Evolutionary conservation across 2,888 invertebrate genomes (phyloP).

Genomic region (Drepanosiphum platanoidis): DNA sequence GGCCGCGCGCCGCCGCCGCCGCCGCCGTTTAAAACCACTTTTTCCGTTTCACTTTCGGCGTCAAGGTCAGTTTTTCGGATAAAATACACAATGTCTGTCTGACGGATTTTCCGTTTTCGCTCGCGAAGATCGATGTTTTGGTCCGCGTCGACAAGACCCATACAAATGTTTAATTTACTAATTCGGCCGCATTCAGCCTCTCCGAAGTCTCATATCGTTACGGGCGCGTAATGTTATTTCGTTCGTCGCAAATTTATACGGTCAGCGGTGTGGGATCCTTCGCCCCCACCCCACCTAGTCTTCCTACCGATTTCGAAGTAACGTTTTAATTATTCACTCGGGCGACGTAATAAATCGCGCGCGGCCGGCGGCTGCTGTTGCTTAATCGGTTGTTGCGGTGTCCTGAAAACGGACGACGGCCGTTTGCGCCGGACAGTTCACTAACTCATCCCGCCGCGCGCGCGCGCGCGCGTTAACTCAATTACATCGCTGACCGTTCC

Average conservation of each 20-base stretch:
- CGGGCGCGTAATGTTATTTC: not conserved
- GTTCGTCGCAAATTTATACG: not conserved
- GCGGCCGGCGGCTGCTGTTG: conserved; percentile 30
- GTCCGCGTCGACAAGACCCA: too few relatives aligned
- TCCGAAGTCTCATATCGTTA: not conserved
- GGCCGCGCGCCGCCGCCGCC: too few relatives aligned
- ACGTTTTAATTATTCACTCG: conserved; percentile 59
- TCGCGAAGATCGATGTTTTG: too few relatives aligned
- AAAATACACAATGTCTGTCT: too few relatives aligned
- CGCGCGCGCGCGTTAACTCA: conserved; percentile 30
- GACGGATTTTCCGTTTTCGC: too few relatives aligned
- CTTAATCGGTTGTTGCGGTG: conserved; percentile 58
- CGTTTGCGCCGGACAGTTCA: conserved; percentile 53
- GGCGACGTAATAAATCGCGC: conserved; percentile 47
- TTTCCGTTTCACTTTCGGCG: too few relatives aligned
- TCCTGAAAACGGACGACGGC: conserved; percentile 49
- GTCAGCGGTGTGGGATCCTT: not conserved
- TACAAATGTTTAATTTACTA: too few relatives aligned
- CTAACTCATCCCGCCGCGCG: conserved; percentile 54
- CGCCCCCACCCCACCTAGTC: not conserved
- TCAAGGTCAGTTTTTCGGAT: too few relatives aligned
- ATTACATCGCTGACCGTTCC: conserved; percentile 33
- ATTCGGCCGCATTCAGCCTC: too few relatives aligned
- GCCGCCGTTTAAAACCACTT: too few relatives aligned
- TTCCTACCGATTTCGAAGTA: conserved; percentile 11